Conservation (phyloP, 92 coral and sea anemone genomes). For the Heliopora coerulea region DNA sequence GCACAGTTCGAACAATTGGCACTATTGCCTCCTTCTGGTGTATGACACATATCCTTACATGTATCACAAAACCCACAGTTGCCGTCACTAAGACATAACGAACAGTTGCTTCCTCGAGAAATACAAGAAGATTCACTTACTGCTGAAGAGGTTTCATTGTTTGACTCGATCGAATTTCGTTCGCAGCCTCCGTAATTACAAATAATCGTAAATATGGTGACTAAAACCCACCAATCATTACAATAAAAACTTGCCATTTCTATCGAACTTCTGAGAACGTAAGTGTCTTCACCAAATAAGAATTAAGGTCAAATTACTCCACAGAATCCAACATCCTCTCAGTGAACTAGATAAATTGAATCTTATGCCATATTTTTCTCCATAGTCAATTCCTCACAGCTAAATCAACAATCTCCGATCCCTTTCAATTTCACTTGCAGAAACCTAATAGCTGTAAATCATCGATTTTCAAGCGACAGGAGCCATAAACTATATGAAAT, state of each 20-base stretch:
- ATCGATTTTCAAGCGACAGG: too few relatives aligned
- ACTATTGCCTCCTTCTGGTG: slow-evolving; percentile 77
- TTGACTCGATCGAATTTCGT: neutral
- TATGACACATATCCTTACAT: slow-evolving; percentile 95
- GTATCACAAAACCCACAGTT: slow-evolving; percentile 97
- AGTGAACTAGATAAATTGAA: too few relatives aligned
- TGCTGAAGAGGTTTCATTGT: slow-evolving; percentile 32
- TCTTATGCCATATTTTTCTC: too few relatives aligned
- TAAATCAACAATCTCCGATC: too few relatives aligned
- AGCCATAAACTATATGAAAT: too few relatives aligned
- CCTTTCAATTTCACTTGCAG: neutral
- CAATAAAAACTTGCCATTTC: slow-evolving; percentile 2
- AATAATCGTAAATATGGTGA: slow-evolving; percentile 3
- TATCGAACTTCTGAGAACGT: neutral
- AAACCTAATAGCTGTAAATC: too few relatives aligned
- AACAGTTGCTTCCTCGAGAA: slow-evolving; percentile 84
- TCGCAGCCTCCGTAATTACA: slow-evolving; percentile 6
- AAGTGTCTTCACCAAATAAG: too few relatives aligned
- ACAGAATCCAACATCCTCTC: too few relatives aligned
- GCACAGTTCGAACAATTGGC: slow-evolving; percentile 96
- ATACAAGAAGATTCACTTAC: slow-evolving; percentile 63
- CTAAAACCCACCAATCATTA: neutral
- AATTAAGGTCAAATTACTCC: too few relatives aligned
- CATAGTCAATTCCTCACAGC: too few relatives aligned
- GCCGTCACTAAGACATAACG: slow-evolving; percentile 94